Evolutionary conservation across 2,888 invertebrate genomes (phyloP), one percentile per base, ranked within the genome.

Genomic region (Scaptomyza polygonia): DNA sequence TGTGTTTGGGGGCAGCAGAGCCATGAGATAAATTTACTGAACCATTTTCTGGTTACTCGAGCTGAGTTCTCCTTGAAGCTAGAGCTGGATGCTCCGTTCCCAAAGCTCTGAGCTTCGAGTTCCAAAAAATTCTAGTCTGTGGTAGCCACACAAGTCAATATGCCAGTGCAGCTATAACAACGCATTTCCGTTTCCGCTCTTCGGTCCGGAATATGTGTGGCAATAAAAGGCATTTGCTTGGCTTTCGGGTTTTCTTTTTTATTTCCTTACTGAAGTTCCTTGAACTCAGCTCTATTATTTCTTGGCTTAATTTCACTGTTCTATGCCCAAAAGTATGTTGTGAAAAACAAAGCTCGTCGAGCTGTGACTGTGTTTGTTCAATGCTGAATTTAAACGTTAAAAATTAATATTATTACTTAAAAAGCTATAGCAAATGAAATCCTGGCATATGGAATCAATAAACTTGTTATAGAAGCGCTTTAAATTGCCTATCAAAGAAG

Each of bases 1-100:
- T n/a, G 14, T 4, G 1, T 9, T 14, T n/a, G 9, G 9, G 32
- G 27, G 16, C 7, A 18, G 16, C n/a, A 53, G 36, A 29, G 47
- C 54, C 64, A 58, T 57, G 49, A 65, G 55, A 76, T 69, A 69
- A 72, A 76, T 76, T 72, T 64, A 65, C 69, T 67, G 64, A 67
- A 57, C 74, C 67, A 76, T 69, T 76, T 69, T 65, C 67, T 49
- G 39, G 51, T 56, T 43, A 43, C 51, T 63, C 34, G 53, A 51
- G 56, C 44, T 75, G 56, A 53, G n/a, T 48, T 32, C 14, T n/a
- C 9, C 2, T 6, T 0, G 12, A 12, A 40, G 7, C 39, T 51
- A 6, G 21, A 30, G 16, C 12, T 30, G 3, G 2, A 25, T 25
- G 27, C 18, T 11, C 27, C 14, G 18, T 36, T 36, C 14, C 9